Evolutionary conservation across 2,797 vertebrate species (phyloP).

Genomic region (Alectoris magna): DNA sequence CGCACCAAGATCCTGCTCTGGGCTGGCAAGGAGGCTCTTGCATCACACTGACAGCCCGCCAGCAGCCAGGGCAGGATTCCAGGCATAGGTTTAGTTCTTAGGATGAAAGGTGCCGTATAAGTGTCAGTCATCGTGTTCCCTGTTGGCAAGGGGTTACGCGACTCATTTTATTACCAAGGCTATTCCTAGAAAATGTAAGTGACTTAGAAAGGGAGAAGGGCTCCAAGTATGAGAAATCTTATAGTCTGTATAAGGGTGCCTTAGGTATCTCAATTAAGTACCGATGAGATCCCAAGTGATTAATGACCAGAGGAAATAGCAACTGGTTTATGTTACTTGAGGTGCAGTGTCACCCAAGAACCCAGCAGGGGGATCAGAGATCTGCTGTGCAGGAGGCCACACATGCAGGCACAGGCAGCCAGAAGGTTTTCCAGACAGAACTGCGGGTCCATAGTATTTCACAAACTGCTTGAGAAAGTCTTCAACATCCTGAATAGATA

Average conservation of each 20-base stretch:
- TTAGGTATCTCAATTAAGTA: background rate
- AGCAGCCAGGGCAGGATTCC: conserved; percentile 26
- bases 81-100: background rate
- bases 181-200: conserved; percentile 59
- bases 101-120: conserved; percentile 1
- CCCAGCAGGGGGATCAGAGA: background rate
- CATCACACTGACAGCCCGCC: background rate
- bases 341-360: background rate
- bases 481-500: background rate
- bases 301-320: conserved; percentile 50
- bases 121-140: conserved; percentile 17
- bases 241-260: background rate
- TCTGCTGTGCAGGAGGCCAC: background rate
- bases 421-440: fast-evolving
- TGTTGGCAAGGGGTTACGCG: conserved; percentile 41
- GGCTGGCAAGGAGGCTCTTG: fast-evolving
- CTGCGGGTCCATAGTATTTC: background rate
- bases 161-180: conserved; percentile 32
- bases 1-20: background rate
- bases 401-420: fast-evolving
- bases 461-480: background rate
- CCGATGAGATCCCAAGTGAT: conserved; percentile 25
- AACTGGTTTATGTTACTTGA: background rate
- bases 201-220: conserved; percentile 35
- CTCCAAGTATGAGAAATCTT: conserved; percentile 30